These are phyloP conservation scores for Lymantria monacha DNA, from an alignment of 2,888 invertebrate genomes.

Conservation along the genomic window DNA sequence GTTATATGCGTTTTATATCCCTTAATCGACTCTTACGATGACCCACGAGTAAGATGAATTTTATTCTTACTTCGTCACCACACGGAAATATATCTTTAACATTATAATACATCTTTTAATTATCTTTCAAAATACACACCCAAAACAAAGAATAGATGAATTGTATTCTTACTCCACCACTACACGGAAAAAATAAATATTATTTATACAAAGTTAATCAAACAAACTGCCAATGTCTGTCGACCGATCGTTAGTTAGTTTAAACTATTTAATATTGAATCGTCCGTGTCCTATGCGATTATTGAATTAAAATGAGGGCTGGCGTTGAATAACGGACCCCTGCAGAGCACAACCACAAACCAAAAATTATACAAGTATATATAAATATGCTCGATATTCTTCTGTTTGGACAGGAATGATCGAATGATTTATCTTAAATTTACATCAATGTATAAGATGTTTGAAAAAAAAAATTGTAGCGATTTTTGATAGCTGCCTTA, in stretches of 20 bases:
- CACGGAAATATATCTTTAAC: no score
- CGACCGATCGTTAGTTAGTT: constrained; percentile 20
- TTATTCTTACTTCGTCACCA: no score
- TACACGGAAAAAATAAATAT: no score
- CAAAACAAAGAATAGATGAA: no score
- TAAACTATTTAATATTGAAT: constrained; percentile 27
- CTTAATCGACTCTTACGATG: no score
- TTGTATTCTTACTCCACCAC: no score
- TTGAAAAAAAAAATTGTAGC: not conserved
- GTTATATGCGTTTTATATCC: no score
- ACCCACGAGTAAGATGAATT: no score
- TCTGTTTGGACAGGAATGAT: constrained; percentile 52
- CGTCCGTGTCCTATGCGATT: constrained; percentile 54
- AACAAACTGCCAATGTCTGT: constrained; percentile 9
- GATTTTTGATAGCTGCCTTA: constrained; percentile 4
- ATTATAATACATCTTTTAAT: no score
- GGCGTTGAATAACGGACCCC: constrained; percentile 52
- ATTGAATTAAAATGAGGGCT: constrained; percentile 64
- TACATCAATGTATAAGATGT: not conserved
- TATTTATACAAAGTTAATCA: not conserved
- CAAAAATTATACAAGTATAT: constrained; percentile 42
- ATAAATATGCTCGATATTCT: constrained; percentile 49
- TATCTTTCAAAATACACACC: no score
- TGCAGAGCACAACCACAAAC: constrained; percentile 54
- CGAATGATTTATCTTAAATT: constrained; percentile 27